Percentiles rank a stretch among this genome's conserved stretches.
These are phyloP conservation scores for rat (Rattus norvegicus) DNA, from an alignment of 2,113 vertebrate genomes.

Conservation along the genomic window GRCr8 NC_086034.1:49577001-49577500, in stretches of 20 bases:
- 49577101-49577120: neutral
- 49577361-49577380: neutral
- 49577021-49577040: neutral
- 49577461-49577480: neutral
- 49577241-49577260: neutral
- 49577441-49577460: neutral
- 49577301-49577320: neutral
- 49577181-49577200: too few species aligned
- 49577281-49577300: neutral
- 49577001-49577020: neutral
- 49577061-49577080: neutral
- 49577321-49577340: slow-evolving; percentile 3
- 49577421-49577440: neutral
- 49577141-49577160: too few species aligned
- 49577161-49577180: too few species aligned
- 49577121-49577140: too few species aligned
- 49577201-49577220: too few species aligned
- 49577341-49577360: slow-evolving; percentile 12
- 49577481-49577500: neutral
- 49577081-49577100: neutral
- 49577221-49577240: too few species aligned
- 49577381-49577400: neutral
- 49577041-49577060: slow-evolving; percentile 8
- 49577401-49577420: neutral
- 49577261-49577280: neutral